Percentiles rank a stretch among this genome's conserved stretches.
phyloP scores from a whole-genome alignment of 2,797 vertebrate genomes.

The Astyanax mexicanus region DNA sequence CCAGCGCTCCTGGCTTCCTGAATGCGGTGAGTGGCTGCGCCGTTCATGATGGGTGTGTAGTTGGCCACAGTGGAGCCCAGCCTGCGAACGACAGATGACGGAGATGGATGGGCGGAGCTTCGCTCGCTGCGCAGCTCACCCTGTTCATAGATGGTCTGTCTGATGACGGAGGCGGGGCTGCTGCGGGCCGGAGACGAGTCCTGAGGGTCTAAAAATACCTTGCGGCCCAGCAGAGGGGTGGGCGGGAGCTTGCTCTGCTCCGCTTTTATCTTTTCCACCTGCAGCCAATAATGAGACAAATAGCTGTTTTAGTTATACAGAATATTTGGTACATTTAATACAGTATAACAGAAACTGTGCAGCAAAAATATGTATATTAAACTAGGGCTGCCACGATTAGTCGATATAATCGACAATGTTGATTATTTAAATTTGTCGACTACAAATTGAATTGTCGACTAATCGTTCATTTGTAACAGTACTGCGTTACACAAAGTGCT shows the following conservation, averaged over 20 bases:
- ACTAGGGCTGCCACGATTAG: no score
- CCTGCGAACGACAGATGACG: slow-evolving; percentile 65
- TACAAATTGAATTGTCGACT: no score
- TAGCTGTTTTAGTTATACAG: no score
- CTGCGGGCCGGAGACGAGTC: slow-evolving; percentile 68
- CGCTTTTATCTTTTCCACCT: slow-evolving; percentile 92
- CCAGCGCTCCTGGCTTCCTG: slow-evolving; percentile 65
- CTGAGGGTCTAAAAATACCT: slow-evolving; percentile 88
- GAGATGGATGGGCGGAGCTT: slow-evolving; percentile 66
- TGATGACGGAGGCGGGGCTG: slow-evolving; percentile 76
- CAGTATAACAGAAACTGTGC: no score
- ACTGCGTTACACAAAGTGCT: no score
- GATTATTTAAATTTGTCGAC: no score
- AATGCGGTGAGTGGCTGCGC: slow-evolving; percentile 68
- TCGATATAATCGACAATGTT: no score
- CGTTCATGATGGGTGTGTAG: slow-evolving; percentile 79
- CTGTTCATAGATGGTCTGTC: slow-evolving; percentile 84
- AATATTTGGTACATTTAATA: no score
- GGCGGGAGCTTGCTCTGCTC: slow-evolving; percentile 90
- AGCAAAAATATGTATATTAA: no score
- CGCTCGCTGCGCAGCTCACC: slow-evolving; percentile 73
- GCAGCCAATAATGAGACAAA: slow-evolving; percentile 1
- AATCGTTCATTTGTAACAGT: no score
- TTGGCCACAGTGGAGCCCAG: slow-evolving; percentile 73
- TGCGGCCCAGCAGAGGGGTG: slow-evolving; percentile 89